Base-by-base conservation (phyloP, 2,888 invertebrate species). In the Scotopteryx bipunctaria region DNA sequence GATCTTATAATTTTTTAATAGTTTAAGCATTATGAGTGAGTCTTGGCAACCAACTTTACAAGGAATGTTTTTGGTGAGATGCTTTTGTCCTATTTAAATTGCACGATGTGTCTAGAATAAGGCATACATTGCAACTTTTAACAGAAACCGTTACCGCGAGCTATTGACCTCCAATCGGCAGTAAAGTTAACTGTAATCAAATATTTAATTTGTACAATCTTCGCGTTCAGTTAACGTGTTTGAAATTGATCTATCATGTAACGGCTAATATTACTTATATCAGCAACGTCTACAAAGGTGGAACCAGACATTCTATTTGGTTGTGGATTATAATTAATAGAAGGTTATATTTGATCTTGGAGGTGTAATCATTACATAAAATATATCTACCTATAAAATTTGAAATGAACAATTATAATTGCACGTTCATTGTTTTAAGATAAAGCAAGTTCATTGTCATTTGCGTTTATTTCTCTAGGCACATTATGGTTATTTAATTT, bases 141-240 rank as follows among this genome's bases (percentile, higher is more conserved):
- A 61, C 66, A 61, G 61, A 64, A 62, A 64, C 79, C 76, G 79
- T 80, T 77, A 73, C 59, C 37, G 50, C 35, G 64, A 69, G 80
- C 70, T 71, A 74, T 76, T 75, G 84, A 81, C 83, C 82, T 72
- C 65, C 74, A 80, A 83, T 82, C 74, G 79, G 76, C 79, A 73
- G 80, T 80, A 73, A 76, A 81, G 66, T 56, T 86, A 87, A 86
- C 86, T 79, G 87, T 87, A 79, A 78, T 78, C 74, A 80, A 81
- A 83, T 78, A 80, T 83, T 84, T 83, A 81, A 81, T 85, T 83
- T 80, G 72, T 73, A 69, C 65, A 68, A 74, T 73, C 63, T 70
- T 71, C 63, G 64, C 71, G 63, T 71, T 69, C 66, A 69, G 35
- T 65, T 66, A 75, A 72, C 76, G 76, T 71, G 76, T 81, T 67